A percentile compares a stretch with the other conserved stretches of the same genome.
Evolutionary conservation across 2,888 invertebrate genomes (phyloP).

Genomic region (Microplitis deprimator): DNA sequence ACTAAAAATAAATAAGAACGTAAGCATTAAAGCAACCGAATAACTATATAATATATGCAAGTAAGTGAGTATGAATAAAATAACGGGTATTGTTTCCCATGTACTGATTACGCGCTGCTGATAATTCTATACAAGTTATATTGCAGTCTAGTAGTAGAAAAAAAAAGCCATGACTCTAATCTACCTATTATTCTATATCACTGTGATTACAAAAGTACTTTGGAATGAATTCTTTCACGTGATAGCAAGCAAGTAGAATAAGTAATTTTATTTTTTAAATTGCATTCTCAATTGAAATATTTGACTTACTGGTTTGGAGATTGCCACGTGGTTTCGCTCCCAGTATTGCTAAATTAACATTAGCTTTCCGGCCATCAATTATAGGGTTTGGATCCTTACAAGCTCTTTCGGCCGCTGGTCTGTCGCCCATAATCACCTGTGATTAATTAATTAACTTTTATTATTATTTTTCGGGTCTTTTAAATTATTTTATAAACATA

Average conservation of each 20-base stretch:
- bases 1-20: background rate
- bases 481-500: background rate
- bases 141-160: constrained; percentile 1
- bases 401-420: constrained; percentile 93
- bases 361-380: constrained; percentile 98
- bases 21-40: background rate
- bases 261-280: background rate
- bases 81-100: constrained; percentile 20
- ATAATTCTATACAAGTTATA: constrained; percentile 9
- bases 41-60: background rate
- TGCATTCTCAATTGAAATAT: background rate
- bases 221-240: constrained; percentile 9
- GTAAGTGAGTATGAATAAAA: background rate
- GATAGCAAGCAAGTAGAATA: constrained; percentile 10
- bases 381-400: constrained; percentile 99
- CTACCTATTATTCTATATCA: constrained; percentile 28
- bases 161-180: constrained; percentile 13
- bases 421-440: constrained; percentile 98
- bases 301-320: constrained; percentile 81
- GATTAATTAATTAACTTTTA: constrained; percentile 47
- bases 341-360: constrained; percentile 96
- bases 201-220: constrained; percentile 6
- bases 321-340: constrained; percentile 97
- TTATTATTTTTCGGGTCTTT: background rate
- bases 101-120: constrained; percentile 12